Evolutionary conservation across 2,797 vertebrate species (phyloP).

Genomic region (Xiphophorus birchmanni): DNA sequence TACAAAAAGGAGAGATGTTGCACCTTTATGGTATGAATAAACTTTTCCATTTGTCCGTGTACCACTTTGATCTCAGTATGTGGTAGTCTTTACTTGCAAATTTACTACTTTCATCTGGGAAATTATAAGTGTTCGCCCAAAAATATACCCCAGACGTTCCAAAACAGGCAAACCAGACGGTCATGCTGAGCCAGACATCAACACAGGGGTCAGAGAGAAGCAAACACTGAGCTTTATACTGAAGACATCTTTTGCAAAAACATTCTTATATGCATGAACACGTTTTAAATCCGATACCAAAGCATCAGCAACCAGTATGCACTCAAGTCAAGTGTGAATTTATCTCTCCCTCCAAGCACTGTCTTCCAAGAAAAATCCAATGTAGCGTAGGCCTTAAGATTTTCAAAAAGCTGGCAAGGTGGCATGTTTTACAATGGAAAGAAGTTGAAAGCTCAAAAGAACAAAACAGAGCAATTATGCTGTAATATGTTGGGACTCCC

Average conservation of each 20-base stretch:
- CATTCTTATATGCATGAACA: background rate
- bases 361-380: background rate
- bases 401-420: background rate
- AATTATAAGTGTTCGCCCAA: background rate
- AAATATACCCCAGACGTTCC: constrained; percentile 2
- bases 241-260: background rate
- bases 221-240: background rate
- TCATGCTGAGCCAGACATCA: constrained; percentile 6
- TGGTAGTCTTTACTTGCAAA: background rate
- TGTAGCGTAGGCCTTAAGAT: background rate
- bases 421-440: background rate
- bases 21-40: constrained; percentile 2
- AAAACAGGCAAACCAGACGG: background rate
- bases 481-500: background rate
- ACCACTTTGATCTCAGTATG: background rate
- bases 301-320: background rate
- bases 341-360: background rate
- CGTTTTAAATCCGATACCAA: background rate
- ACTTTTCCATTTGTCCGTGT: background rate
- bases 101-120: background rate
- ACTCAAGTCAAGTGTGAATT: background rate
- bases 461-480: constrained; percentile 2
- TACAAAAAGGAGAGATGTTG: background rate
- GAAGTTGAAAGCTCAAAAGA: background rate
- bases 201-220: constrained; percentile 1